A percentile compares a stretch with the other conserved stretches of the same genome.
These are phyloP conservation scores for Epistrophe eligans DNA, from an alignment of 2,888 invertebrate genomes.

Conservation along the genomic window DNA sequence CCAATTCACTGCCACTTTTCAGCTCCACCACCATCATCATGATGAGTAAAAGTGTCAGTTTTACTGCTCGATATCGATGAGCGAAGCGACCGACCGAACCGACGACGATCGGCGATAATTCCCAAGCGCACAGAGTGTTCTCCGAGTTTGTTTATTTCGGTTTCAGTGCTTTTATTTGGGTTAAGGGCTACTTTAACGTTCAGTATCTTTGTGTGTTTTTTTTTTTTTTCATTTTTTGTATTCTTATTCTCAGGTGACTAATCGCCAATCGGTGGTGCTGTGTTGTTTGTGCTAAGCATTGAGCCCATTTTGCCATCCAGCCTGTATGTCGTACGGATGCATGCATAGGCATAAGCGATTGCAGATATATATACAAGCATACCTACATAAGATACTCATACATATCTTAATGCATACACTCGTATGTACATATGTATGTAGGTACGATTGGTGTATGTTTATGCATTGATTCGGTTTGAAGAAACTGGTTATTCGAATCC, in stretches of 20 bases:
- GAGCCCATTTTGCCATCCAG: constrained; percentile 40
- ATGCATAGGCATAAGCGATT: constrained; percentile 47
- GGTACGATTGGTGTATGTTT: constrained; percentile 47
- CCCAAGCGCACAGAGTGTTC: constrained; percentile 24
- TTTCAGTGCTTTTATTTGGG: constrained; percentile 67
- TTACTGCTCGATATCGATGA: constrained; percentile 64
- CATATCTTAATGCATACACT: constrained; percentile 34
- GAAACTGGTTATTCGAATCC: constrained; percentile 74
- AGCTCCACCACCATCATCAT: neutral
- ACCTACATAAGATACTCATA: neutral
- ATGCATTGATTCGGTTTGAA: constrained; percentile 73
- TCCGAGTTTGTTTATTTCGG: constrained; percentile 58
- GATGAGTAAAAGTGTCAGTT: constrained; percentile 75
- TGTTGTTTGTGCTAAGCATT: constrained; percentile 4
- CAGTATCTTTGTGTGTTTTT: constrained; percentile 22
- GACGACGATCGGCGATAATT: constrained; percentile 45
- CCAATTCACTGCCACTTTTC: constrained; percentile 9
- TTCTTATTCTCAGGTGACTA: constrained; percentile 68
- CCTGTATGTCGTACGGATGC: constrained; percentile 24
- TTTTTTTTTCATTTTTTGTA: constrained; percentile 10
- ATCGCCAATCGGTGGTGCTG: constrained; percentile 55
- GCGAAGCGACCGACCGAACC: constrained; percentile 9
- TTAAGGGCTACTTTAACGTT: constrained; percentile 73
- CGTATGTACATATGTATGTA: neutral
- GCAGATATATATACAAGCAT: constrained; percentile 60